These are phyloP conservation scores for Denticeps clupeoides DNA, from an alignment of 2,797 vertebrate species.

Conservation along the genomic window DNA sequence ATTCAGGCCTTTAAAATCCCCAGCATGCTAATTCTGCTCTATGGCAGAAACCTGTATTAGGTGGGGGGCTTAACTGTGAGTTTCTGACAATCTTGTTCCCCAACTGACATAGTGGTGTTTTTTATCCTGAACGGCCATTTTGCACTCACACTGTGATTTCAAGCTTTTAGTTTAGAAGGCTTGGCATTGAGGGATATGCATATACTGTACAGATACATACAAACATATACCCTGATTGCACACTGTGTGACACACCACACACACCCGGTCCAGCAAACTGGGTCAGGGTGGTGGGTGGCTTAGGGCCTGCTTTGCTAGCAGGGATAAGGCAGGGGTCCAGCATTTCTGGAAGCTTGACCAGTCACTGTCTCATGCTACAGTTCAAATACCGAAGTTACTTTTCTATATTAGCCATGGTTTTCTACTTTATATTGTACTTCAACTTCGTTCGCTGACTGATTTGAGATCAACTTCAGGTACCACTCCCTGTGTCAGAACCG, in stretches of 20 bases:
- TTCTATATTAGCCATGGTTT: no score
- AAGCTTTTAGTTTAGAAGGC: neutral
- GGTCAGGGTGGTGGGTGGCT: neutral
- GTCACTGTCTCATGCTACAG: no score
- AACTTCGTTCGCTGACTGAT: no score
- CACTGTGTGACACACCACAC: no score
- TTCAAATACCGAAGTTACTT: no score
- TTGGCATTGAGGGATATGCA: no score
- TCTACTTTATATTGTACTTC: no score
- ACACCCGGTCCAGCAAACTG: neutral
- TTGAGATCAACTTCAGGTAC: no score
- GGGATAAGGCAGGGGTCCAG: neutral
- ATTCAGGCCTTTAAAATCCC: conserved; percentile 14
- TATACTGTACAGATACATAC: neutral
- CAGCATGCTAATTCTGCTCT: conserved; percentile 1
- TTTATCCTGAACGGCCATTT: conserved; percentile 25
- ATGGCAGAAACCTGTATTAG: conserved; percentile 3
- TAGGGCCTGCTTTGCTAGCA: neutral
- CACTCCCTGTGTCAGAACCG: no score
- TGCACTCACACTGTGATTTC: neutral
- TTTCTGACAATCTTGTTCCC: neutral
- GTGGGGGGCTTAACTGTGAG: conserved; percentile 17
- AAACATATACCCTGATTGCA: neutral
- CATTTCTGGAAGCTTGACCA: neutral
- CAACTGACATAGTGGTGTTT: neutral